These are phyloP conservation scores for Nesogale talazaci DNA, from an alignment of 2,113 vertebrate species.

Conservation along the genomic window DNA sequence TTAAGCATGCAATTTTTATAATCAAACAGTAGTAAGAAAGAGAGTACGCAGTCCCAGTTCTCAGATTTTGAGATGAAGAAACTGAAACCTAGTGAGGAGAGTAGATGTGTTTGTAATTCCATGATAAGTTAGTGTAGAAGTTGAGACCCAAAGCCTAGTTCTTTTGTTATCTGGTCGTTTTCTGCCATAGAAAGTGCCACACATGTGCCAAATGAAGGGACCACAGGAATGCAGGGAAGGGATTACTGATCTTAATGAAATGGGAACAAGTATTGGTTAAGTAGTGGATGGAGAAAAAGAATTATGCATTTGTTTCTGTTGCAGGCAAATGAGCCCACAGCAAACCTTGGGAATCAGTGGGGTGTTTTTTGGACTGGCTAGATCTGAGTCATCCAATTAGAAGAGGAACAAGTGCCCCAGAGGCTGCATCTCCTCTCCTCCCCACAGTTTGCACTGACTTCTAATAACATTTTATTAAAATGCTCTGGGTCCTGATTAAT, in stretches of 20 bases:
- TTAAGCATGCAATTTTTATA: neutral
- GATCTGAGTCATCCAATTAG: conserved; percentile 58
- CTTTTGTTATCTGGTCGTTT: neutral
- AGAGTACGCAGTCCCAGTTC: too few species aligned
- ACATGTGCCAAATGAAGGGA: neutral
- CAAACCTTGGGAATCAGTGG: neutral
- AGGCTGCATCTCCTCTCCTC: neutral
- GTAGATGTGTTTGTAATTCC: neutral
- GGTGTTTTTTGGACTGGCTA: neutral
- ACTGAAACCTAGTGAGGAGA: neutral
- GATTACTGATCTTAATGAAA: neutral
- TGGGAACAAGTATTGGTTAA: neutral
- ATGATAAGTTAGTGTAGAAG: neutral
- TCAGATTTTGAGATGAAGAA: too few species aligned
- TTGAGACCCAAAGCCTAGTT: neutral
- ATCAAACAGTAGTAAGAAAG: too few species aligned
- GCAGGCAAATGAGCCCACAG: neutral
- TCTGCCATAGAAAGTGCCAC: neutral
- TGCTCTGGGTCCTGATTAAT: conserved; percentile 75
- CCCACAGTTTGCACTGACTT: conserved; percentile 50
- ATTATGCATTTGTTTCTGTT: neutral
- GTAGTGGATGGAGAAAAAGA: neutral
- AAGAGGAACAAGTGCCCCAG: conserved; percentile 20
- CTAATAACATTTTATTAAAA: conserved; percentile 78
- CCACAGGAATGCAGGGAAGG: neutral